Evolutionary conservation across 2,888 invertebrate genomes (phyloP).

Genomic region (Prostheceraeus crozeri): DNA sequence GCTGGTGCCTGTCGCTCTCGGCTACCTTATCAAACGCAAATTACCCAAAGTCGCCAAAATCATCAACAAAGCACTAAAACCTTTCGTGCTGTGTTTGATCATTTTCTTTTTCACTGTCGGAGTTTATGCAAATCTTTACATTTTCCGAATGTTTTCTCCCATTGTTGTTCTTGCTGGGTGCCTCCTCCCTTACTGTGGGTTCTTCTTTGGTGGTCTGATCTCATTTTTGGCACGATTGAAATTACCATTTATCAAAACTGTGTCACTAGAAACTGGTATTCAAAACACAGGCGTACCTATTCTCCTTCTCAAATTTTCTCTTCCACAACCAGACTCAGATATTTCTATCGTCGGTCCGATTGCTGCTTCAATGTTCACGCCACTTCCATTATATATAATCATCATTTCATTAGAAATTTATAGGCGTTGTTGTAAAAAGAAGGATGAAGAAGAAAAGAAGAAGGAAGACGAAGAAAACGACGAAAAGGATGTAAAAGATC

Average conservation of each 20-base stretch:
- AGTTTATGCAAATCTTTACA: slow-evolving; percentile 75
- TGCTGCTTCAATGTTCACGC: slow-evolving; percentile 37
- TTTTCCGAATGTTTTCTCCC: slow-evolving; percentile 72
- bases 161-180: slow-evolving; percentile 46
- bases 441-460: too few relatives aligned
- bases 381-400: neutral
- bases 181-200: slow-evolving; percentile 51
- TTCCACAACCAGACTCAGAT: slow-evolving; percentile 77
- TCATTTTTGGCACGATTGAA: slow-evolving; percentile 45
- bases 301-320: slow-evolving; percentile 71
- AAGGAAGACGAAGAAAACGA: too few relatives aligned
- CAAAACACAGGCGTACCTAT: slow-evolving; percentile 88
- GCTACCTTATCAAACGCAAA: slow-evolving; percentile 53
- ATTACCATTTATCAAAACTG: slow-evolving; percentile 59
- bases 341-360: slow-evolving; percentile 64
- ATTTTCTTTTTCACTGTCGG: slow-evolving; percentile 78
- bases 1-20: slow-evolving; percentile 65
- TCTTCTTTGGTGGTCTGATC: slow-evolving; percentile 46
- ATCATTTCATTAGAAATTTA: too few relatives aligned
- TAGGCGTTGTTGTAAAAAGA: too few relatives aligned
- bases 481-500: too few relatives aligned
- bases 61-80: slow-evolving; percentile 63
- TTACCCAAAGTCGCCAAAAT: slow-evolving; percentile 64
- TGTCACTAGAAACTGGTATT: slow-evolving; percentile 74
- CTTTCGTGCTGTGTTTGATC: slow-evolving; percentile 70